A percentile compares a stretch with the other conserved stretches of the same genome.
These are phyloP conservation scores for Coilia nasus DNA, from an alignment of 2,797 vertebrate species.

Conservation along the genomic window DNA sequence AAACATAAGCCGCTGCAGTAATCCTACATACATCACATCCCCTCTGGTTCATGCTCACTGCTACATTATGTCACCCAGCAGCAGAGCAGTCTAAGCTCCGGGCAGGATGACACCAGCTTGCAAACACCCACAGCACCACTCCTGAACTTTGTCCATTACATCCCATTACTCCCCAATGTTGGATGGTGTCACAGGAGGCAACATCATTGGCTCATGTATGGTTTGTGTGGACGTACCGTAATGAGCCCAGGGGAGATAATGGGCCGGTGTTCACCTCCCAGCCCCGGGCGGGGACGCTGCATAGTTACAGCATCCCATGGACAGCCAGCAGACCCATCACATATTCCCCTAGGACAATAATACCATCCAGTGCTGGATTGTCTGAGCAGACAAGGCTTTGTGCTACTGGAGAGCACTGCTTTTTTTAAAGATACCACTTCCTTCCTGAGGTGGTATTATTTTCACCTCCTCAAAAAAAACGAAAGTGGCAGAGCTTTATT, in stretches of 20 bases:
- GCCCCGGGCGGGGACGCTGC: background rate
- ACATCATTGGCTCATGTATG: background rate
- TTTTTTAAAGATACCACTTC: background rate
- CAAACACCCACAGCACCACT: background rate
- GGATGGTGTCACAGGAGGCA: background rate
- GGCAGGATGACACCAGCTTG: background rate
- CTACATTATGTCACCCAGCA: background rate
- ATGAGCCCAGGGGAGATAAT: background rate
- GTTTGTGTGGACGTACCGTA: background rate
- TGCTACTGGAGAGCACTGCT: background rate
- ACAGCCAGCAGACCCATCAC: background rate
- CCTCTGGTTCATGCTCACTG: background rate
- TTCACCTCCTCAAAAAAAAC: background rate
- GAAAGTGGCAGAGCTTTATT: background rate
- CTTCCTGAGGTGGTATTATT: background rate
- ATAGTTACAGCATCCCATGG: background rate
- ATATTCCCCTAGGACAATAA: background rate
- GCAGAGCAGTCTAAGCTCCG: background rate
- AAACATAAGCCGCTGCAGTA: no score
- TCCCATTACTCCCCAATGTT: background rate
- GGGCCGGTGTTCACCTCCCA: background rate
- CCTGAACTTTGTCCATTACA: background rate
- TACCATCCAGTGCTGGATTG: background rate
- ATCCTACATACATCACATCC: no score
- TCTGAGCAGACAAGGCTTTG: background rate